Evolutionary conservation across 2,113 vertebrate species (phyloP), one percentile per base, ranked within the genome.

Genomic region (Puffinus mauretanicus): DNA sequence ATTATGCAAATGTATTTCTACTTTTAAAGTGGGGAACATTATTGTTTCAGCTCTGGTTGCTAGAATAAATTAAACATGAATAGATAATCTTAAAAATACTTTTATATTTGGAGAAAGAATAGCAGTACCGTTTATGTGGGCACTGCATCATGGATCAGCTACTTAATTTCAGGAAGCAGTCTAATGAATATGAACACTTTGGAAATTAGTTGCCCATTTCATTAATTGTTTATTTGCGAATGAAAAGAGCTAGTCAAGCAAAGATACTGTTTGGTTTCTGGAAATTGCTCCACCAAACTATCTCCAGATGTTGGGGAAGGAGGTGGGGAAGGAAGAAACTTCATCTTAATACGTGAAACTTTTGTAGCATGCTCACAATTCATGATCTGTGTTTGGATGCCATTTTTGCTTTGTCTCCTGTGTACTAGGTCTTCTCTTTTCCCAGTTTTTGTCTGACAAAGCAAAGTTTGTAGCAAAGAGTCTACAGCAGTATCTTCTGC

Each of bases 211-310:
- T 98, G 89, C 95, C 96, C 95, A 97, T 97, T 98, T 97, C 93
- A 98, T 98, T 98, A 98, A 98, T 98, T 98, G 98, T 98, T 98
- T 98, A 98, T 98, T 98, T 98, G 93, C 55, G 46, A 98, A 98
- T 96, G 95, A 97, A 98, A 98, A 96, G 96, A 96, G 73, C 97
- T 97, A 98, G 95, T 97, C 96, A 97, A 96, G 82, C 95, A 95
- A 96, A 96, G 96, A 93, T 86, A 94, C 96, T 97, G 91, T 98
- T 98, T 97, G 86, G 94, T 97, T 98, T 98, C 96, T 98, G 97
- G 86, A 98, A 98, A 96, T 93, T 71, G 55, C 81, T 98, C 88
- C 93, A 92, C 96, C 97, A 98, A 98, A 98, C 97, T 97, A 93
- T 95, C 94, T 98, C 98, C 98, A 98, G 98, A 98, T 98, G 98